Percentiles rank a stretch among this genome's conserved stretches.
Evolutionary conservation across 37 sponge, comb jelly and placozoan species (phyloP).

Genomic region (Geodia barretti): DNA sequence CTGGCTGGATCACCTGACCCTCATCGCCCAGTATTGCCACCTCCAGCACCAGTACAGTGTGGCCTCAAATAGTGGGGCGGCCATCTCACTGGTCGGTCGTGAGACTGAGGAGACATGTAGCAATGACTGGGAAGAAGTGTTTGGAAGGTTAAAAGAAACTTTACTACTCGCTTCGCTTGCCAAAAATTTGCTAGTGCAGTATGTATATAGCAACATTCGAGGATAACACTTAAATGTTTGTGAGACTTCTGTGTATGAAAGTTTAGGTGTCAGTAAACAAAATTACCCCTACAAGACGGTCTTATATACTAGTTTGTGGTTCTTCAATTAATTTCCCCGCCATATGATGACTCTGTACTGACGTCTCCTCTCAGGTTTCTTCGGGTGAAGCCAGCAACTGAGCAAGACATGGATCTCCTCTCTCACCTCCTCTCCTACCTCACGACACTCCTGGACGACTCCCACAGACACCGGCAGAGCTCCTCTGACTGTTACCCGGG

Average conservation of each 20-base stretch:
- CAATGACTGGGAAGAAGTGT: slow-evolving; percentile 6
- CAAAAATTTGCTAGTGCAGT: too few species aligned
- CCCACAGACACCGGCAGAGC: background rate
- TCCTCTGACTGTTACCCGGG: too few species aligned
- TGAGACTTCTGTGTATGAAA: too few species aligned
- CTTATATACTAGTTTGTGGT: background rate
- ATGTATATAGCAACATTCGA: too few species aligned
- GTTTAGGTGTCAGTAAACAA: background rate
- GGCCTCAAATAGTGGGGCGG: background rate
- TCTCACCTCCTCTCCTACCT: slow-evolving; percentile 16
- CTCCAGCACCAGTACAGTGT: background rate
- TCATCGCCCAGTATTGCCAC: background rate
- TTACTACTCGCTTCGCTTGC: too few species aligned
- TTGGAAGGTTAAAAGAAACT: too few species aligned
- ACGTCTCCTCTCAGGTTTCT: slow-evolving; percentile 19
- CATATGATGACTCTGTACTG: too few species aligned
- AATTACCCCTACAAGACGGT: background rate
- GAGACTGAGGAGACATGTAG: background rate
- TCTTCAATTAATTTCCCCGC: background rate
- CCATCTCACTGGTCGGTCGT: background rate
- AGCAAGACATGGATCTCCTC: slow-evolving; percentile 16
- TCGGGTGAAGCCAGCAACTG: slow-evolving; percentile 9
- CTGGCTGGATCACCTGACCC: background rate
- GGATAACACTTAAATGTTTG: too few species aligned
- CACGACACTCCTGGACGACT: background rate